Percentiles rank a stretch among this genome's conserved stretches.
Conservation (phyloP, 2,888 invertebrate species). For the Nebria brevicollis region DNA sequence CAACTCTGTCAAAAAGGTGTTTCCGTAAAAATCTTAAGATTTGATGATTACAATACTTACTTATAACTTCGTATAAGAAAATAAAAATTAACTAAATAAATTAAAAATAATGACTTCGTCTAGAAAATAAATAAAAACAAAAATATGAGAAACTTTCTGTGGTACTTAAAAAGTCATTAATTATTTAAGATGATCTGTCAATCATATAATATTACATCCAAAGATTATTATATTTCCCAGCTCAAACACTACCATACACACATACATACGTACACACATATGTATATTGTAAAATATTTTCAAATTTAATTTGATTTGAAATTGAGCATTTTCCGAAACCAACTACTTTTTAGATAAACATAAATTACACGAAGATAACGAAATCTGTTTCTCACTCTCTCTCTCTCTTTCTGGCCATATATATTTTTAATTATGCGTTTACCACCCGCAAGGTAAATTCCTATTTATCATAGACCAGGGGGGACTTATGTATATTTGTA, state of each 20-base stretch:
- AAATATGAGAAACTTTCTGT: not conserved
- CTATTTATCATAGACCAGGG: not conserved
- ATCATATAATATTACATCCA: not conserved
- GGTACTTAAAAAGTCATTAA: conserved; percentile 1
- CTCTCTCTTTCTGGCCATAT: not conserved
- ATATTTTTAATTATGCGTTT: not conserved
- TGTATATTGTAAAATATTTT: no score
- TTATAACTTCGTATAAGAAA: no score
- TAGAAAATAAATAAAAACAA: not conserved
- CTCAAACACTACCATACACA: not conserved
- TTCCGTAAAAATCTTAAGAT: no score
- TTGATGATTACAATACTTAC: no score
- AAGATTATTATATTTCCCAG: not conserved
- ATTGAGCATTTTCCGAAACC: not conserved
- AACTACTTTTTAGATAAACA: not conserved
- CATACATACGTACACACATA: not conserved
- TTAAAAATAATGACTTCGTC: not conserved
- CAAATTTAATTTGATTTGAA: not conserved
- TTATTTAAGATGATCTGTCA: not conserved
- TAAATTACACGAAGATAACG: not conserved
- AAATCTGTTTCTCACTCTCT: not conserved
- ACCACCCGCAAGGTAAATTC: not conserved
- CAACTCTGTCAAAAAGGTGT: no score
- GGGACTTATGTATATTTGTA: conserved; percentile 35
- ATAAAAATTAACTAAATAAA: no score